Evolutionary conservation across 1,140 invertebrate genomes (phyloP).

Genomic region (Centruroides sculpturatus): DNA sequence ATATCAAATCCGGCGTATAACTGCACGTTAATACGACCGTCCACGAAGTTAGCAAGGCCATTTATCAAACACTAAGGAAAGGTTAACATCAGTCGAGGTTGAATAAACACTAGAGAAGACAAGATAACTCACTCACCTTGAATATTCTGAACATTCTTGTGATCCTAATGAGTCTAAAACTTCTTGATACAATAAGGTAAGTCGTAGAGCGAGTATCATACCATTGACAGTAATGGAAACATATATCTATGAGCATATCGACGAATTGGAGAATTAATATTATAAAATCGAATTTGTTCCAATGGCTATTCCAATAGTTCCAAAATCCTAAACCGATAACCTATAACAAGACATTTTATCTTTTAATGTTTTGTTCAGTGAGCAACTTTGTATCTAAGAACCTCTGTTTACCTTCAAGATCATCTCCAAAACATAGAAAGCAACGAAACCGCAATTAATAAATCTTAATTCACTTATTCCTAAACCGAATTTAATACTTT

Average conservation of each 20-base stretch:
- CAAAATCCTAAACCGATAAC: conserved; percentile 1
- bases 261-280: background rate
- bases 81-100: no score
- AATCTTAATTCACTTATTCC: no score
- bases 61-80: no score
- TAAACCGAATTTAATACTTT: no score
- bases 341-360: background rate
- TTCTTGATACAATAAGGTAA: background rate
- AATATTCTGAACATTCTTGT: background rate
- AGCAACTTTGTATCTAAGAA: no score
- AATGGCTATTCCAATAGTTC: conserved; percentile 9
- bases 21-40: no score
- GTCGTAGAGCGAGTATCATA: background rate
- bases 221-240: background rate
- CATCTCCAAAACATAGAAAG: conserved; percentile 22
- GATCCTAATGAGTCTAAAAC: background rate
- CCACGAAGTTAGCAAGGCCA: no score
- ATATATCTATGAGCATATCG: background rate
- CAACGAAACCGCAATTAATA: conserved; percentile 17
- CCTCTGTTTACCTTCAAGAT: conserved; percentile 19
- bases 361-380: no score
- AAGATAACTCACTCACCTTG: background rate
- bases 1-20: background rate
- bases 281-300: conserved; percentile 4
- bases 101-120: no score